A percentile compares a stretch with the other conserved stretches of the same genome.
phyloP scores from a whole-genome alignment of 2,888 invertebrate species.

The Camptogramma bilineatum region DNA sequence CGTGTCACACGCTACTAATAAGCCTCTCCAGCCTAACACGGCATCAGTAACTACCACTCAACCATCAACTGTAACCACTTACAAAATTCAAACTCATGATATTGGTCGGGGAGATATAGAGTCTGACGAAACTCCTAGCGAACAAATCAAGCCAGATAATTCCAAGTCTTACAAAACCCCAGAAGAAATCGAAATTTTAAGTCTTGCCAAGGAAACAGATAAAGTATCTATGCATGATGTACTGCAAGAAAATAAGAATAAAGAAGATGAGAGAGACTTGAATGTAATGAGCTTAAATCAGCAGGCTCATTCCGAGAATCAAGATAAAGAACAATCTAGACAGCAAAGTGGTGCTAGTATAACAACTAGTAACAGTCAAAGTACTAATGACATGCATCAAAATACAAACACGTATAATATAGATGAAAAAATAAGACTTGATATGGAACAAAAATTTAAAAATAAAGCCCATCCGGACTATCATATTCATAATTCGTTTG shows the following conservation, averaged over 20 bases:
- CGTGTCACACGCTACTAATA: conserved; percentile 5
- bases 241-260: conserved; percentile 10
- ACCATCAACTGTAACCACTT: conserved; percentile 16
- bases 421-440: conserved; percentile 16
- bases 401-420: conserved; percentile 11
- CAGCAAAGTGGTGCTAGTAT: conserved; percentile 14
- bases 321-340: conserved; percentile 17
- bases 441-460: conserved; percentile 12
- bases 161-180: conserved; percentile 36
- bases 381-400: conserved; percentile 14
- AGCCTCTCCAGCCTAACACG: not conserved
- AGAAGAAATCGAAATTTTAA: conserved; percentile 36
- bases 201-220: conserved; percentile 32
- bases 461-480: conserved; percentile 26
- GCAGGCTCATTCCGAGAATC: conserved; percentile 30
- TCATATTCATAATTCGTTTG: conserved; percentile 27
- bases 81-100: conserved; percentile 38
- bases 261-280: conserved; percentile 23
- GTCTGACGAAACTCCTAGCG: conserved; percentile 45
- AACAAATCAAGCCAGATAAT: conserved; percentile 20
- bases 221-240: conserved; percentile 21
- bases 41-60: conserved; percentile 18
- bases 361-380: conserved; percentile 24
- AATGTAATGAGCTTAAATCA: conserved; percentile 38
- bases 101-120: conserved; percentile 56